A percentile compares a stretch with the other conserved stretches of the same genome.
These are phyloP conservation scores for Hypercompe scribonia DNA, from an alignment of 2,888 invertebrate genomes.

Conservation along the genomic window DNA sequence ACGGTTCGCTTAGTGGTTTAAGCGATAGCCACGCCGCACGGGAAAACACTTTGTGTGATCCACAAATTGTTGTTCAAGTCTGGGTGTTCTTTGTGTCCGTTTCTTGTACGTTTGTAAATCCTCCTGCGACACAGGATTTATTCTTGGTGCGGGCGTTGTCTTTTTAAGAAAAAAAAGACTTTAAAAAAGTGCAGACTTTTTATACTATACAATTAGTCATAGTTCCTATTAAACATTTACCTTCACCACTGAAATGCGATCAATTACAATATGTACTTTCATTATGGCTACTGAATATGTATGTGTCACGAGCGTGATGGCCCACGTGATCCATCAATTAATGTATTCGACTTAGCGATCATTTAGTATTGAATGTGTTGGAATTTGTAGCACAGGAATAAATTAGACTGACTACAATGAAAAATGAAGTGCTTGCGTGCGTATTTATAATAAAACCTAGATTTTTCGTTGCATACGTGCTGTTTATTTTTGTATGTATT, in stretches of 20 bases:
- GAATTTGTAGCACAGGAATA: neutral
- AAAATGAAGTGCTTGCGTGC: neutral
- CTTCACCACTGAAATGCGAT: neutral
- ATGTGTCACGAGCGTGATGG: neutral
- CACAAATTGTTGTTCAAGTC: too few relatives aligned
- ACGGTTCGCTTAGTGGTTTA: too few relatives aligned
- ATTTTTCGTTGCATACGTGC: neutral
- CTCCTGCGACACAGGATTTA: too few relatives aligned
- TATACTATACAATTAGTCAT: too few relatives aligned
- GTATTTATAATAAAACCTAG: neutral
- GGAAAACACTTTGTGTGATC: too few relatives aligned
- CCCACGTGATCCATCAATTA: neutral
- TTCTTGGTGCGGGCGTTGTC: too few relatives aligned
- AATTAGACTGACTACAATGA: neutral
- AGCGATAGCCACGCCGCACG: too few relatives aligned
- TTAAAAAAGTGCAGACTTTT: too few relatives aligned
- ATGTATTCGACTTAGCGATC: neutral
- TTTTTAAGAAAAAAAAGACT: too few relatives aligned
- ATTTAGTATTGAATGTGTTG: neutral
- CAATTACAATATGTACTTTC: neutral
- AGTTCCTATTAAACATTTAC: neutral
- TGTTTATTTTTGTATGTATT: neutral
- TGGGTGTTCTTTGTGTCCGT: too few relatives aligned
- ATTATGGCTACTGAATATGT: neutral
- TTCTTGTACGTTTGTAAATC: too few relatives aligned